Evolutionary conservation across 1,140 invertebrate species (phyloP).

Genomic region (Drosophila bocki): DNA sequence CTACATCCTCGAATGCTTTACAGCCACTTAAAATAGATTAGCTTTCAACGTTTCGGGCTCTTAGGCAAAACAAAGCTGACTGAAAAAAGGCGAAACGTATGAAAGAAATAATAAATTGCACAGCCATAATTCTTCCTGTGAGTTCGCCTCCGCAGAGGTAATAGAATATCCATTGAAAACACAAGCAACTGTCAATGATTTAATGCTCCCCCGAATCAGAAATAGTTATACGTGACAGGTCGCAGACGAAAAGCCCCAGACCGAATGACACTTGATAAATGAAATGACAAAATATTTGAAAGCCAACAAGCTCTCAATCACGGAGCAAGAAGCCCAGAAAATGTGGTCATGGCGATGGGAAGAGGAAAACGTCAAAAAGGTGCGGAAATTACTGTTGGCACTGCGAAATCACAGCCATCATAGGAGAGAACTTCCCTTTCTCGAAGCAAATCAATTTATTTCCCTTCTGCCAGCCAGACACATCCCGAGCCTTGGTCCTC

Average conservation of each 20-base stretch:
- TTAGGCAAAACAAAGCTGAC: conserved; percentile 39
- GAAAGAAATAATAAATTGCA: conserved; percentile 64
- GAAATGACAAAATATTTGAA: conserved; percentile 61
- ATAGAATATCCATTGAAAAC: conserved; percentile 74
- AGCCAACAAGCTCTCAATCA: conserved; percentile 48
- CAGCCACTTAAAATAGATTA: conserved; percentile 81
- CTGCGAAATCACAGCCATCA: conserved; percentile 20
- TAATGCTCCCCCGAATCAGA: conserved; percentile 63
- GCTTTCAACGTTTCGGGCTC: conserved; percentile 64
- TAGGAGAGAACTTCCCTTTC: conserved; percentile 17
- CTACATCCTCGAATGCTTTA: conserved; percentile 57
- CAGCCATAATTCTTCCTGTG: conserved; percentile 49
- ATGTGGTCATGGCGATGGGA: conserved; percentile 5
- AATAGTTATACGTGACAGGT: conserved; percentile 57
- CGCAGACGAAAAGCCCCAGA: conserved; percentile 16
- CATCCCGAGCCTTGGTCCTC: background rate
- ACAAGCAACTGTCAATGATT: conserved; percentile 79
- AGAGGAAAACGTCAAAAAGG: conserved; percentile 38
- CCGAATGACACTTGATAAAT: conserved; percentile 66
- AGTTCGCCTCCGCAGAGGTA: conserved; percentile 30
- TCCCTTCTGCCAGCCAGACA: conserved; percentile 14
- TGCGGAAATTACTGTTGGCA: conserved; percentile 34
- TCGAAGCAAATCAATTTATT: conserved; percentile 40
- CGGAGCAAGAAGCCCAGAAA: background rate
- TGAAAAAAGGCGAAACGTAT: conserved; percentile 22